Evolutionary conservation across 2,888 invertebrate species (phyloP), one percentile per base, ranked within the genome.

Genomic region (Marasmarcha lunaedactyla): DNA sequence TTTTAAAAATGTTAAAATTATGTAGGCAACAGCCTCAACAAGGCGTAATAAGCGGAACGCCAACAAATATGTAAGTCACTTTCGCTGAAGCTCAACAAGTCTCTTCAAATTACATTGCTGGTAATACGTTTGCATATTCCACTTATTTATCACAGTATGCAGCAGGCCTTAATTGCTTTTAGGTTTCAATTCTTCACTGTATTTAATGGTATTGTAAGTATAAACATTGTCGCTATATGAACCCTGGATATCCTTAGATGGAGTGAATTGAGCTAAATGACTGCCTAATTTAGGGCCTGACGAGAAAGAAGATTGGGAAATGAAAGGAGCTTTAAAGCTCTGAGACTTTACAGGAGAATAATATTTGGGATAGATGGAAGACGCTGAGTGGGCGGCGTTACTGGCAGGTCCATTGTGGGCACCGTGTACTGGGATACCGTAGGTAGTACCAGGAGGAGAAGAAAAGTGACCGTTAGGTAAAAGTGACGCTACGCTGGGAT

Each of bases 191-290:
- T 76, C 79, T 48, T 74, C 71, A 52, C 84, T 84, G 53, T 84
- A 84, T 53, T 83, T 84, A 40, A 84, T 84, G 4, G 84, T 84
- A 50, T 84, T 79, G 53, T 84, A 84, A 0, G 68, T 54, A 38
- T 30, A 30, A n/a, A 30, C 30, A 9, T 63, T 64, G 54, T 79
- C 79, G 46, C 81, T 81, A 47, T 70, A 71, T 11, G 81, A 67
- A 4, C 77, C 77, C 26, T 77, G 71, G 14, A 57, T 49, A 45
- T 83, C 84, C 45, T 71, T 71, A 14, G 71, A 62, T 14, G 69
- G 49, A 11, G 53, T 52, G n/a, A 68, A 55, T 42, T 63, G 64
- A 2, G 59, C 54, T 30, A 49, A 44, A 38, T 58, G 50, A 37
- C 66, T 66, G 25, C 69, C 59, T 46, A 70, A 66, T 53, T 77